Conservation (phyloP, 2,113 vertebrate species). For the Nycticryphes semicollaris region DNA sequence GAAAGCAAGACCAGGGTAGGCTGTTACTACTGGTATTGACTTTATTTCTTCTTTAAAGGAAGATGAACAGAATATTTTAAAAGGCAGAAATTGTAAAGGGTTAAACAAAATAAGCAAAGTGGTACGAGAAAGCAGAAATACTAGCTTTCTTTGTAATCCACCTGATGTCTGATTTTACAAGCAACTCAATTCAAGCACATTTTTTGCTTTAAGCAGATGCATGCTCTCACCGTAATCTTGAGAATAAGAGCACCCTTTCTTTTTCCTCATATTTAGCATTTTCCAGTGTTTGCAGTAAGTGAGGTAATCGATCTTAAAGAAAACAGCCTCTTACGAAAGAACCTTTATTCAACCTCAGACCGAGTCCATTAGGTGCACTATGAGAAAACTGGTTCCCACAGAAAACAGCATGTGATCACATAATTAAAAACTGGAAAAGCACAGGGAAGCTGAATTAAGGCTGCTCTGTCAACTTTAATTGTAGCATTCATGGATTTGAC, state of each 20-base stretch:
- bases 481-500: background rate
- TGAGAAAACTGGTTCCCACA: background rate
- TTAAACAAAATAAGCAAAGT: background rate
- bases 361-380: background rate
- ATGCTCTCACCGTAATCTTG: background rate
- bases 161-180: conserved; percentile 8
- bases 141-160: background rate
- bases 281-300: background rate
- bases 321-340: background rate
- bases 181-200: background rate
- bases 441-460: background rate
- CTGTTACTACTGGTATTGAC: background rate
- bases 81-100: background rate
- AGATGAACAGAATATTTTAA: background rate
- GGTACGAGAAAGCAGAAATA: background rate
- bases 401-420: background rate
- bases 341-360: background rate
- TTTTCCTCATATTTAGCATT: background rate
- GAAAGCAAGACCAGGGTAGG: background rate
- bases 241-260: conserved; percentile 2
- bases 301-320: background rate
- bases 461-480: background rate
- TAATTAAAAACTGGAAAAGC: background rate
- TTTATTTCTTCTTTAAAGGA: background rate
- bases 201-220: background rate